A percentile compares a stretch with the other conserved stretches of the same genome.
Conservation (phyloP, 2,113 vertebrate species). For the Festucalex cinctus region DNA sequence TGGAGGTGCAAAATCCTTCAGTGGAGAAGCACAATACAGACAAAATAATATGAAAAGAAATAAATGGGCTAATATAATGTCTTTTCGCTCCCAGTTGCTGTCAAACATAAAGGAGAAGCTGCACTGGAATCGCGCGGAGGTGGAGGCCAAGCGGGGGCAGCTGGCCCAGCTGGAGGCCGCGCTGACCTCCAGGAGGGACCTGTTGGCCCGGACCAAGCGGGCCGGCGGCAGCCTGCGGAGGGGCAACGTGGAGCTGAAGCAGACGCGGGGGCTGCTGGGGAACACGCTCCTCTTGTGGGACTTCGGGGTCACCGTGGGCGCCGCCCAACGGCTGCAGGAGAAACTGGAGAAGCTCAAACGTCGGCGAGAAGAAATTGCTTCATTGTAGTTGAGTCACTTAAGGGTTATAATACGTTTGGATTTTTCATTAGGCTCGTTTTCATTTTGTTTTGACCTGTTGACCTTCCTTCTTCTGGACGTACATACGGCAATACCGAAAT, state of each 20-base stretch:
- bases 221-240: slow-evolving; percentile 58
- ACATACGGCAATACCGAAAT: too few relatives aligned
- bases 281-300: slow-evolving; percentile 73
- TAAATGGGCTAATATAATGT: not conserved
- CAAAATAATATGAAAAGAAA: too few relatives aligned
- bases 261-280: slow-evolving; percentile 75
- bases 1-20: slow-evolving; percentile 43
- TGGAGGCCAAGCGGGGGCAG: slow-evolving; percentile 52
- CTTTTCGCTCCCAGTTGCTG: slow-evolving; percentile 49
- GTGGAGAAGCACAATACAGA: too few relatives aligned
- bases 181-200: slow-evolving; percentile 62
- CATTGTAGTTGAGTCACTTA: not conserved
- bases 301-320: slow-evolving; percentile 72
- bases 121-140: slow-evolving; percentile 68
- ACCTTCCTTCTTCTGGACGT: too few relatives aligned
- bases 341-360: slow-evolving; percentile 67
- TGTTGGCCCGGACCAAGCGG: slow-evolving; percentile 70
- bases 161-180: slow-evolving; percentile 55
- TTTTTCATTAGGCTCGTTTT: too few relatives aligned
- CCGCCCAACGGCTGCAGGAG: slow-evolving; percentile 37
- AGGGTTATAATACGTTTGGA: too few relatives aligned
- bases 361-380: slow-evolving; percentile 46
- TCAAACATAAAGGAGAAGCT: slow-evolving; percentile 82
- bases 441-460: too few relatives aligned
- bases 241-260: slow-evolving; percentile 66